phyloP scores from a whole-genome alignment of 2,113 vertebrate genomes.

The Pseudopodoces humilis region DNA sequence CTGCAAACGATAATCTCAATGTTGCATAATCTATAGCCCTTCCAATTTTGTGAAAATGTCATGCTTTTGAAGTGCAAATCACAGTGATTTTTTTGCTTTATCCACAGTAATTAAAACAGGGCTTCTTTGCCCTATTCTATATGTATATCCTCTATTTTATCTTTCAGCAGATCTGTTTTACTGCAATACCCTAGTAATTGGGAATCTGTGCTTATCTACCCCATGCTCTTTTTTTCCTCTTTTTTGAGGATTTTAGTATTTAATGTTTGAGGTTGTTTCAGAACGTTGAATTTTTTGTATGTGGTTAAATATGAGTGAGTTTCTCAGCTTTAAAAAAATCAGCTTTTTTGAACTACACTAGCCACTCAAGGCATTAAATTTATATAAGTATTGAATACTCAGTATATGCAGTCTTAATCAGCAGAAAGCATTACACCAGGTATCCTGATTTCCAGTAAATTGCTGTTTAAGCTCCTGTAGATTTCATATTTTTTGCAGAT shows the following conservation, averaged over 20 bases:
- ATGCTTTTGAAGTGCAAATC: conserved; percentile 57
- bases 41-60: conserved; percentile 27
- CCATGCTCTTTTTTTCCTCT: not conserved
- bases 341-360: not conserved
- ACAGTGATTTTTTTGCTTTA: conserved; percentile 38
- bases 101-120: conserved; percentile 42
- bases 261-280: not conserved
- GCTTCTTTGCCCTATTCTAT: not conserved
- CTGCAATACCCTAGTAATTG: conserved; percentile 24
- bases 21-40: not conserved
- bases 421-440: not conserved
- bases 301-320: not conserved
- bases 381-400: not conserved
- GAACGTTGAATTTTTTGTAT: not conserved
- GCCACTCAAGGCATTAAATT: not conserved
- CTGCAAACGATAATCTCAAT: not conserved
- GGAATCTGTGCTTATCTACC: not conserved
- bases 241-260: not conserved
- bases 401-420: not conserved
- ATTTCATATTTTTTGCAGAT: not conserved
- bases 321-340: not conserved
- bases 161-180: conserved; percentile 21
- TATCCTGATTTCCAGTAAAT: conserved; percentile 19
- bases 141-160: not conserved
- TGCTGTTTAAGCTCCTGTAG: conserved; percentile 10